Evolutionary conservation across 2,888 invertebrate genomes (phyloP).

Genomic region (Odontocolon sp.): DNA sequence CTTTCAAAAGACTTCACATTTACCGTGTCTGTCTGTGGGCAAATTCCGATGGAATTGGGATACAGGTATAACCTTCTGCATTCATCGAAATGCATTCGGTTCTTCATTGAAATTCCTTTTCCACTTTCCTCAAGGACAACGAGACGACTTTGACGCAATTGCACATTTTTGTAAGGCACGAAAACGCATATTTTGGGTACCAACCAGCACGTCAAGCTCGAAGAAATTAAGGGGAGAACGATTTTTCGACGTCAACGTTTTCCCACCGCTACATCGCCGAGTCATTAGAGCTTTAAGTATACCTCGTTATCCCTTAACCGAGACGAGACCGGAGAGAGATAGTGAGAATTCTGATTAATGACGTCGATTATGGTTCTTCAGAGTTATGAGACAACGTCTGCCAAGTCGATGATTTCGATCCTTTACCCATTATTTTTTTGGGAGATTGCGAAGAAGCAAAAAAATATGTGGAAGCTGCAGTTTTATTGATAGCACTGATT

Average conservation of each 20-base stretch:
- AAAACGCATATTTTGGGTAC: not conserved
- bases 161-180: not conserved
- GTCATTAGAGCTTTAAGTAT: constrained; percentile 26
- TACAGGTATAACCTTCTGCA: not conserved
- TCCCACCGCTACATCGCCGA: not conserved
- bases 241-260: constrained; percentile 16
- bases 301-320: constrained; percentile 29
- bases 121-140: not conserved
- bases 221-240: constrained; percentile 10
- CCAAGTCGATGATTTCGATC: not conserved
- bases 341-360: constrained; percentile 33
- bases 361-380: constrained; percentile 23
- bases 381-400: not conserved
- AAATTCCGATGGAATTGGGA: constrained; percentile 1
- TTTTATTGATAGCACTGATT: no score
- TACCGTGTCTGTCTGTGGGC: not conserved
- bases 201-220: not conserved
- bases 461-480: no score
- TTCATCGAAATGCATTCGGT: constrained; percentile 1
- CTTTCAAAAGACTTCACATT: constrained; percentile 1
- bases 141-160: not conserved
- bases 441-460: no score
- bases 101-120: not conserved
- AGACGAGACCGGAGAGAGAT: not conserved
- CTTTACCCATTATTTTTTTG: not conserved